Percentiles rank a stretch among this genome's conserved stretches.
phyloP scores from a whole-genome alignment of 2,113 vertebrate species.

The Laterallus jamaicensis region DNA sequence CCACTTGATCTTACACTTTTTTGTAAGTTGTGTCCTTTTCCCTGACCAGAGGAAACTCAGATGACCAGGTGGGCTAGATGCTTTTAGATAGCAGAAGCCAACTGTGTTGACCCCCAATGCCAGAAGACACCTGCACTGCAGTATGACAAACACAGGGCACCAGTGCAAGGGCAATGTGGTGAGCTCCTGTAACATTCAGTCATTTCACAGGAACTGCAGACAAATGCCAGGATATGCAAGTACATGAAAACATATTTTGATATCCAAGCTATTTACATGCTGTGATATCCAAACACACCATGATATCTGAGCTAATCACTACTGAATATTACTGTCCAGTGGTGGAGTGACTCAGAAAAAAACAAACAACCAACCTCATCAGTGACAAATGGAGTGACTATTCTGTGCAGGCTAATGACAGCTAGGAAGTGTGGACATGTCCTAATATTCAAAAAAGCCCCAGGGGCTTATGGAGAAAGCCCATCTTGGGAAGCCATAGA shows the following conservation, averaged over 20 bases:
- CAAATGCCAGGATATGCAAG: neutral
- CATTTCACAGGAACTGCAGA: neutral
- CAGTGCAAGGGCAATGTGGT: rapidly evolving
- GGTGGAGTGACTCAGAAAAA: neutral
- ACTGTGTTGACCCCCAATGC: neutral
- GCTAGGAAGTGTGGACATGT: neutral
- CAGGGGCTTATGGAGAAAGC: neutral
- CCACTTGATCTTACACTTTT: neutral
- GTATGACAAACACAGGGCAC: neutral
- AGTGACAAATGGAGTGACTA: neutral
- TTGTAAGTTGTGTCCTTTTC: neutral
- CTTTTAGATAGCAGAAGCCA: neutral
- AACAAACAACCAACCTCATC: neutral
- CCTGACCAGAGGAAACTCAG: neutral
- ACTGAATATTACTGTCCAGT: neutral
- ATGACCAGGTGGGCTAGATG: neutral
- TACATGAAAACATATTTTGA: neutral
- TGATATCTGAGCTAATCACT: neutral
- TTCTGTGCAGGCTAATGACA: neutral
- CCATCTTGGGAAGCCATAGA: neutral
- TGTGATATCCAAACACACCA: neutral
- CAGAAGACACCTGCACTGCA: neutral
- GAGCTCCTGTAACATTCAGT: neutral
- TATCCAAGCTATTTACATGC: neutral
- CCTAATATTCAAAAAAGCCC: neutral